A percentile compares a stretch with the other conserved stretches of the same genome.
phyloP scores from a whole-genome alignment of 2,797 vertebrate species.

The Lithobates sylvaticus region DNA sequence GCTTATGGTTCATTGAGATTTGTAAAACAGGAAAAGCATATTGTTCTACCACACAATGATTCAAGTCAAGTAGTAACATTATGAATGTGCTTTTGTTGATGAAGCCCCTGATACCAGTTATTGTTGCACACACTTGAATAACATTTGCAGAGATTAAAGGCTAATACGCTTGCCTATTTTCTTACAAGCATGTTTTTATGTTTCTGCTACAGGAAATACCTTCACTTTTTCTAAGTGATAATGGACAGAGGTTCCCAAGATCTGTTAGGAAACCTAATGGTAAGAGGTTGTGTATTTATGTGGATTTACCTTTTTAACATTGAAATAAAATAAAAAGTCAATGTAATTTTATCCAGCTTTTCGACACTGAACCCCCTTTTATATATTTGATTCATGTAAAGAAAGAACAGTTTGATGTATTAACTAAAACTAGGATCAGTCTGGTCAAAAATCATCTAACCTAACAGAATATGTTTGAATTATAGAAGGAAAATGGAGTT shows the following conservation, averaged over 20 bases:
- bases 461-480: too few relatives aligned
- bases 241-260: slow-evolving; percentile 63
- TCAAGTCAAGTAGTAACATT: neutral
- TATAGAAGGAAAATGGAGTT: too few relatives aligned
- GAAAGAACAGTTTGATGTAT: too few relatives aligned
- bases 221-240: slow-evolving; percentile 33
- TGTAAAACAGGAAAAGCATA: slow-evolving; percentile 22
- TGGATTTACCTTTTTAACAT: too few relatives aligned
- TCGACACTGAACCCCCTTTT: too few relatives aligned
- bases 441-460: too few relatives aligned
- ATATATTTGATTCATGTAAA: too few relatives aligned
- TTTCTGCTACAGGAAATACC: slow-evolving; percentile 67
- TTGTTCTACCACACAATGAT: slow-evolving; percentile 25
- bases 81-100: too few relatives aligned
- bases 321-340: too few relatives aligned
- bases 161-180: neutral
- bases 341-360: too few relatives aligned
- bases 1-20: neutral
- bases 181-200: neutral
- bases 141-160: neutral
- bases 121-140: neutral
- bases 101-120: slow-evolving; percentile 1
- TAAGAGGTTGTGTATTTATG: slow-evolving; percentile 2
- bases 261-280: slow-evolving; percentile 52
- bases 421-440: too few relatives aligned